A percentile compares a stretch with the other conserved stretches of the same genome.
These are phyloP conservation scores for Sarcophilus harrisii DNA, from an alignment of 2,797 vertebrate species.

Conservation along the genomic window DNA sequence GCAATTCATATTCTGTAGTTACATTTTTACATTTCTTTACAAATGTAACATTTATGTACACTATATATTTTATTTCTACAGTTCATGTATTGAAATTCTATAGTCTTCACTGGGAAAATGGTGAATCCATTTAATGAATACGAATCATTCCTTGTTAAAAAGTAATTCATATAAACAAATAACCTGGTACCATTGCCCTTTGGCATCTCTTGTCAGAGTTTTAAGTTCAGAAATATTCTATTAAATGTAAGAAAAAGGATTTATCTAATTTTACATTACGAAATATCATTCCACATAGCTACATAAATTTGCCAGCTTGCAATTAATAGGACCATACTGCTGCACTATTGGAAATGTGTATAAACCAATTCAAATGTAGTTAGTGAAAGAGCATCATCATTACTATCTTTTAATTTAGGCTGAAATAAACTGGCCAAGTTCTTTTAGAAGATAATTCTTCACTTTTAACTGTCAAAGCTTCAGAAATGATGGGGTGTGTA, in stretches of 20 bases:
- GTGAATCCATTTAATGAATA: slow-evolving; percentile 84
- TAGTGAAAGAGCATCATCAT: slow-evolving; percentile 70
- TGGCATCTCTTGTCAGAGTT: slow-evolving; percentile 80
- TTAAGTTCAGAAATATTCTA: slow-evolving; percentile 79
- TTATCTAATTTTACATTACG: slow-evolving; percentile 80
- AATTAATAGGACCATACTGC: slow-evolving; percentile 81
- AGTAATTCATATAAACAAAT: slow-evolving; percentile 84
- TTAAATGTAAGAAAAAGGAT: slow-evolving; percentile 79
- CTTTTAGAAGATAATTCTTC: slow-evolving; percentile 57
- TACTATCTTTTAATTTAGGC: slow-evolving; percentile 65
- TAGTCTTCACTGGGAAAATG: slow-evolving; percentile 84
- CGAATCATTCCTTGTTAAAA: slow-evolving; percentile 85
- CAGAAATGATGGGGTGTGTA: slow-evolving; percentile 60
- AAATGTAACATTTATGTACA: slow-evolving; percentile 89
- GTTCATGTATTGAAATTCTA: slow-evolving; percentile 83
- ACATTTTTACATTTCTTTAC: slow-evolving; percentile 90
- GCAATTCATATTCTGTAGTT: slow-evolving; percentile 84
- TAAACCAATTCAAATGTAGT: slow-evolving; percentile 79
- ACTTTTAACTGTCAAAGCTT: slow-evolving; percentile 67
- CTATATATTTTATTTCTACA: slow-evolving; percentile 85
- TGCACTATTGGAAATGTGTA: slow-evolving; percentile 81
- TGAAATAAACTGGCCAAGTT: slow-evolving; percentile 68
- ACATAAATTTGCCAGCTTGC: slow-evolving; percentile 80
- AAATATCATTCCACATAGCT: slow-evolving; percentile 83
- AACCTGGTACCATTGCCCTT: slow-evolving; percentile 81